These are phyloP conservation scores for Therioaphis trifolii DNA, from an alignment of 2,888 invertebrate genomes.

Conservation along the genomic window DNA sequence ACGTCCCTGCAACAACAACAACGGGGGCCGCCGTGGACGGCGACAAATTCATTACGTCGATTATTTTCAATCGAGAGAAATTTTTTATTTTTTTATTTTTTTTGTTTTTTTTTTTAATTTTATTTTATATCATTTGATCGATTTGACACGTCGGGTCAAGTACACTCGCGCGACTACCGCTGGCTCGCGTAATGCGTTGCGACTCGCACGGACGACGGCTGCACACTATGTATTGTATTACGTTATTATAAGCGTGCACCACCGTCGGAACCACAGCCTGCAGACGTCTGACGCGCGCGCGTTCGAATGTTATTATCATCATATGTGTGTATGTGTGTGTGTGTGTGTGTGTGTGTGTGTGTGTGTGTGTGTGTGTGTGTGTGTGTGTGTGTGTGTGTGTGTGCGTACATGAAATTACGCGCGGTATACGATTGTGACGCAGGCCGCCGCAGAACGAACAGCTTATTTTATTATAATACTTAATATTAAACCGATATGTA, in stretches of 20 bases:
- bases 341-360: no score
- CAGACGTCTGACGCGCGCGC: no score
- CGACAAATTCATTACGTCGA: neutral
- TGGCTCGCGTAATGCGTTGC: neutral
- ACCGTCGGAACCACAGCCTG: neutral
- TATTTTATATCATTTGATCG: conserved; percentile 31
- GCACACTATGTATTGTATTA: neutral
- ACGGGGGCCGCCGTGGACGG: neutral
- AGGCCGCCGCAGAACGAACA: no score
- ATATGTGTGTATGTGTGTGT: no score
- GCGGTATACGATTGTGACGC: neutral
- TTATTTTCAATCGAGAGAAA: neutral
- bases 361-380: no score
- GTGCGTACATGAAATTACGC: no score
- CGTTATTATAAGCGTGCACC: neutral
- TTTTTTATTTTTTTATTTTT: neutral
- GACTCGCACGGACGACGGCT: neutral
- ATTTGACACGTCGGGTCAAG: conserved; percentile 55
- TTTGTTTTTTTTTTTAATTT: neutral
- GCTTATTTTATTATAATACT: no score
- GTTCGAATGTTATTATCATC: no score
- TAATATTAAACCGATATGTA: neutral
- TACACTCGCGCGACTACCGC: conserved; percentile 18
- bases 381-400: no score
- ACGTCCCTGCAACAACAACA: conserved; percentile 50